These are phyloP conservation scores for Orthosia incerta DNA, from an alignment of 2,888 invertebrate genomes.

Conservation along the genomic window DNA sequence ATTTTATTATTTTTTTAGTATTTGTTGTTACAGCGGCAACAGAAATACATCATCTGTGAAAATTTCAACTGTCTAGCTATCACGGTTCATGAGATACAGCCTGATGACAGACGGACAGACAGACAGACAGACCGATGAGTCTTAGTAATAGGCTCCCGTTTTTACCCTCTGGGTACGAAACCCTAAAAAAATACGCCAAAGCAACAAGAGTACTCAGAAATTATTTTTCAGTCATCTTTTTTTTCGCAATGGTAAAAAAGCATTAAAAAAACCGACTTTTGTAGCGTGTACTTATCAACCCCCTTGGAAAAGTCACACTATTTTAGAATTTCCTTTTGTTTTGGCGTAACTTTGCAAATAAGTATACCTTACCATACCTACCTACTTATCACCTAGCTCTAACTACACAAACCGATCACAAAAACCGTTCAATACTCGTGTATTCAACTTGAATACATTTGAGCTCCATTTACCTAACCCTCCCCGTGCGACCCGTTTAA, in stretches of 20 bases:
- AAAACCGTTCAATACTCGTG: constrained; percentile 65
- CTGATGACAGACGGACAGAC: no score
- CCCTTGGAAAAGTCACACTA: not conserved
- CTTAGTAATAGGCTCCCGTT: no score
- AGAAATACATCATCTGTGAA: no score
- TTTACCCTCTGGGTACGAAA: no score
- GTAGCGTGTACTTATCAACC: not conserved
- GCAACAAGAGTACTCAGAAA: not conserved
- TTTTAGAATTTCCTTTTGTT: not conserved
- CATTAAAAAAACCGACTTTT: not conserved
- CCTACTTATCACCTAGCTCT: constrained; percentile 18
- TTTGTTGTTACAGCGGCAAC: no score
- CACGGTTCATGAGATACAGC: no score
- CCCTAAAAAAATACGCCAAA: not conserved
- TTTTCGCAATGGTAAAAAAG: not conserved
- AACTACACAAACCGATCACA: constrained; percentile 51
- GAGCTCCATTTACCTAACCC: constrained; percentile 77
- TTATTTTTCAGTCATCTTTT: not conserved
- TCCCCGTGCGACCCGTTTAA: constrained; percentile 82
- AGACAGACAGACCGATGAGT: no score
- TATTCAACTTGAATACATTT: constrained; percentile 74
- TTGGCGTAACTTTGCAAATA: not conserved
- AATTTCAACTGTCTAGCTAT: no score
- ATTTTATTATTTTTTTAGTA: no score
- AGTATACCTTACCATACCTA: not conserved